phyloP scores from a whole-genome alignment of 2,113 vertebrate species.

The Hemicordylus capensis region DNA sequence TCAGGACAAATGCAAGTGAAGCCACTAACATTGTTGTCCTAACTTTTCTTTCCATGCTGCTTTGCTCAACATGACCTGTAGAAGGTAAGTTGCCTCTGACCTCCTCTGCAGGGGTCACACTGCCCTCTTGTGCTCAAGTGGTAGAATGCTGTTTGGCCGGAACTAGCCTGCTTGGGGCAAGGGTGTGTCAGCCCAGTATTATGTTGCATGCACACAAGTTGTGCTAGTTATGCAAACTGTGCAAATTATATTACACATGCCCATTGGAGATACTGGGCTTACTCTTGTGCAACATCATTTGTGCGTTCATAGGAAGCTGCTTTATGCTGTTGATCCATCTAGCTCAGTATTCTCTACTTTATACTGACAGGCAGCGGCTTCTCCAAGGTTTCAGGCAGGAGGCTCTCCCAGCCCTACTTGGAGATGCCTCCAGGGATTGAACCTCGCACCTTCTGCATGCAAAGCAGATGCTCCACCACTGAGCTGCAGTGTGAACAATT shows the following conservation, averaged over 20 bases:
- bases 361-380: too few relatives aligned
- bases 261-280: too few relatives aligned
- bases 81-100: conserved; percentile 1
- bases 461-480: too few relatives aligned
- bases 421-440: too few relatives aligned
- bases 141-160: not conserved
- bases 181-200: too few relatives aligned
- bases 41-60: not conserved
- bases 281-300: too few relatives aligned
- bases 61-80: not conserved
- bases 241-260: too few relatives aligned
- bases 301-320: too few relatives aligned
- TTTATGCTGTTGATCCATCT: not conserved
- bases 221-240: not conserved
- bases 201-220: not conserved
- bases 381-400: too few relatives aligned
- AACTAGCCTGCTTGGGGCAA: not conserved
- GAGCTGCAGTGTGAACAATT: too few relatives aligned
- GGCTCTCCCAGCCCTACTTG: too few relatives aligned
- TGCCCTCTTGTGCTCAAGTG: not conserved
- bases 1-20: not conserved
- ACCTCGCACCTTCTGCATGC: too few relatives aligned
- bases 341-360: not conserved
- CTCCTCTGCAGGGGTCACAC: not conserved
- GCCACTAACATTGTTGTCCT: not conserved